Base-by-base conservation (phyloP, 2,113 vertebrate species). In the Myiozetetes cayanensis region DNA sequence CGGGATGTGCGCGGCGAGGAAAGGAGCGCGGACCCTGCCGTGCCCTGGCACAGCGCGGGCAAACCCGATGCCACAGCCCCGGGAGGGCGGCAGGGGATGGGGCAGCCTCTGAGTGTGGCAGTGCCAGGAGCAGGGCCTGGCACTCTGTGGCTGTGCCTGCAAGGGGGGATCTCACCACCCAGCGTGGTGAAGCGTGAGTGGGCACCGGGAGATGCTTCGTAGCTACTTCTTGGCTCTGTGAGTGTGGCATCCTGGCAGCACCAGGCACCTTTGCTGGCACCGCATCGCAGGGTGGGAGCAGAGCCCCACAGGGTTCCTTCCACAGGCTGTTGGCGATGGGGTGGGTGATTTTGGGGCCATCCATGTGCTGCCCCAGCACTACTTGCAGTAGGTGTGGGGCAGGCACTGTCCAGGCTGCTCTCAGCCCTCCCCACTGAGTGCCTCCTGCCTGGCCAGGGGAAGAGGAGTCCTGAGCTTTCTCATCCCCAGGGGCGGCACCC, bases 131-230 rank as follows among this genome's bases (percentile, higher is more conserved):
- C 35, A 46, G 84, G 76, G 72, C 58, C 49, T 49, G 82, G 78
- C 50, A 5, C 44, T 33, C 1, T 0, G 2, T 0, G 4, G 27
- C 86, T 31, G 41, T 61, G 37, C 43, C 81, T 16, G 47, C 0
- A 0, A 0, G 10, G 30, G 56, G 23, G 37, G 3, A 44, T 8
- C 15, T 37, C 0, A 0, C 6, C 35, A 20, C 15, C 19, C 2
- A 0, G n/a, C 30, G 1, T 0, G 4, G 9, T 0, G 23, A 4
- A 9, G 50, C 4, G 5, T 0, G 4, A 47, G 47, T 3, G 50
- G 55, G 63, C 49, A 27, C 18, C 1, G 5, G 33, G 35, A 76
- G 8, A 30, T 52, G 49, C 35, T 81, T 71, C 0, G 1, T 12
- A 49, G 44, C 19, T 58, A 4, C 22, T 59, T 58, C 24, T 65